Conservation (phyloP, 2,113 vertebrate genomes). For the Archocentrus centrarchus region DNA sequence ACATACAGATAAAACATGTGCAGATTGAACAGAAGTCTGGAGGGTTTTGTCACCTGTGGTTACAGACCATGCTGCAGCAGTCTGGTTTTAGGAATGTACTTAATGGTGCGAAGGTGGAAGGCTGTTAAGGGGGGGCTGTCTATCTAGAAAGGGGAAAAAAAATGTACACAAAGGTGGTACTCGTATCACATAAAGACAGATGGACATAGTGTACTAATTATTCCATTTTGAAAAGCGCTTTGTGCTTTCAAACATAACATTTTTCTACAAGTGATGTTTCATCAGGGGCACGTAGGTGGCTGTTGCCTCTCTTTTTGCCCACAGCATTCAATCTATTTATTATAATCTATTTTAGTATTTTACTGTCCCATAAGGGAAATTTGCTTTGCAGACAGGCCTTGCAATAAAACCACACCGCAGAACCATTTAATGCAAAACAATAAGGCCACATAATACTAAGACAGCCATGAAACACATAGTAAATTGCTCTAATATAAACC, state of each 20-base stretch:
- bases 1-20: constrained; percentile 4
- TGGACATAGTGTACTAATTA: not conserved
- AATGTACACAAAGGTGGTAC: not conserved
- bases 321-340: constrained; percentile 11
- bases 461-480: constrained; percentile 28
- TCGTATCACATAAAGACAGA: constrained; percentile 1
- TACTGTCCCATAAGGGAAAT: constrained; percentile 26
- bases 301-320: not conserved
- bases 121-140: constrained; percentile 43
- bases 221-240: not conserved
- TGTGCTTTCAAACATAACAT: not conserved
- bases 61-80: constrained; percentile 56
- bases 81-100: constrained; percentile 75
- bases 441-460: not conserved
- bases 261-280: not conserved
- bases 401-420: constrained; percentile 15
- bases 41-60: constrained; percentile 64
- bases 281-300: not conserved
- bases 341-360: constrained; percentile 32
- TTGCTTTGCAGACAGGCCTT: constrained; percentile 30
- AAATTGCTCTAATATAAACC: constrained; percentile 9
- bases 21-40: constrained; percentile 29
- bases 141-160: constrained; percentile 45
- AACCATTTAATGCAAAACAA: constrained; percentile 13
- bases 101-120: constrained; percentile 46